Conservation (phyloP, 2,888 invertebrate genomes). For the Agriopis aurantiaria region DNA sequence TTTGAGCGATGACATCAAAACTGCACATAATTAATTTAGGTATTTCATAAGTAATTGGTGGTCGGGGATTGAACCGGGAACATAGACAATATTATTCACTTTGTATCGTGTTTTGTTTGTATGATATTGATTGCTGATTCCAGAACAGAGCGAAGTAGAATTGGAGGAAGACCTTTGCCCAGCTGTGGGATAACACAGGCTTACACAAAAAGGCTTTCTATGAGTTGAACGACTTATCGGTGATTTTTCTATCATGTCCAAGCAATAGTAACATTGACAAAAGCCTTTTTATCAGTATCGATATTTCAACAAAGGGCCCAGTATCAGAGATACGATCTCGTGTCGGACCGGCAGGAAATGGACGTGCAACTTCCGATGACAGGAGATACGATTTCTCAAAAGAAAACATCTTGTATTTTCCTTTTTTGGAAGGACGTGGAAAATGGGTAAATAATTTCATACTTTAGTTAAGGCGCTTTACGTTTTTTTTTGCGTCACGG, state of each 20-base stretch:
- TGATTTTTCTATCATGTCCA: neutral
- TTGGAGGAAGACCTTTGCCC: too few relatives aligned
- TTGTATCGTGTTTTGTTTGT: too few relatives aligned
- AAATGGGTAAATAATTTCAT: constrained; percentile 5
- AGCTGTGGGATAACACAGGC: too few relatives aligned
- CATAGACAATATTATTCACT: too few relatives aligned
- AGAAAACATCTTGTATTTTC: neutral
- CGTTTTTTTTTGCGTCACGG: neutral
- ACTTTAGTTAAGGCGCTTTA: neutral
- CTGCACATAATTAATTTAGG: too few relatives aligned
- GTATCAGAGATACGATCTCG: neutral
- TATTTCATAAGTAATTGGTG: too few relatives aligned
- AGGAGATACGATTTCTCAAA: constrained; percentile 12
- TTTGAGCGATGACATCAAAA: too few relatives aligned
- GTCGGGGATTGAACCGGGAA: too few relatives aligned
- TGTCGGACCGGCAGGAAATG: constrained; percentile 8
- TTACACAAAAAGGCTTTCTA: too few relatives aligned
- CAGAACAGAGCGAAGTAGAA: too few relatives aligned
- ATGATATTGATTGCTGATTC: too few relatives aligned
- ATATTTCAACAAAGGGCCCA: neutral
- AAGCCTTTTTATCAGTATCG: neutral
- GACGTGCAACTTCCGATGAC: constrained; percentile 6
- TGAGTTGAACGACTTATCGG: too few relatives aligned
- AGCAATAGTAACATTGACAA: neutral
- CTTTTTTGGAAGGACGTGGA: constrained; percentile 2